phyloP scores from a whole-genome alignment of 2,113 vertebrate genomes.

The Hystrix cristata region DNA sequence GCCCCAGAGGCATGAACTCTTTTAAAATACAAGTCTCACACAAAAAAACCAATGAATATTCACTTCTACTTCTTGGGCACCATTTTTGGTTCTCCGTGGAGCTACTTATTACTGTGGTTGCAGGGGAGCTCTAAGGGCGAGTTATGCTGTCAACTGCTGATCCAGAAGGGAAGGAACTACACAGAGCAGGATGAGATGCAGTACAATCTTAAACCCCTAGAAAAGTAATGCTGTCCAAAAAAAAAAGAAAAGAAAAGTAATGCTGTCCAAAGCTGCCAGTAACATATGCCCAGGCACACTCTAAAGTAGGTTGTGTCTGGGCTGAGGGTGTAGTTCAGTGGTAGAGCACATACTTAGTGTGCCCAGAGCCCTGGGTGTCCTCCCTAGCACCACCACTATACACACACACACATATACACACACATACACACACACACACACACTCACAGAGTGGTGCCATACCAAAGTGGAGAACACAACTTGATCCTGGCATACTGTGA shows the following conservation, averaged over 20 bases:
- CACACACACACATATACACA: not conserved
- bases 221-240: not conserved
- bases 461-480: not conserved
- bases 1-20: not conserved
- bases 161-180: not conserved
- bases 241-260: not conserved
- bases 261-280: not conserved
- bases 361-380: too few species aligned
- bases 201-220: not conserved
- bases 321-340: not conserved
- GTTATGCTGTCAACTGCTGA: not conserved
- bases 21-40: not conserved
- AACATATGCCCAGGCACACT: not conserved
- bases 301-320: not conserved
- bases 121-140: not conserved
- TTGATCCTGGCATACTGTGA: not conserved
- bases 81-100: not conserved
- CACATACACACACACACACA: not conserved
- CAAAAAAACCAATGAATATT: not conserved
- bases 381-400: not conserved
- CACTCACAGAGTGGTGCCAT: not conserved
- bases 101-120: not conserved
- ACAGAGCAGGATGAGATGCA: not conserved
- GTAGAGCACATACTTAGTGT: not conserved
- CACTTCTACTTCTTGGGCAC: not conserved